Conservation (phyloP, 1,140 invertebrate genomes). For the Scaptomyza hsui region DNA sequence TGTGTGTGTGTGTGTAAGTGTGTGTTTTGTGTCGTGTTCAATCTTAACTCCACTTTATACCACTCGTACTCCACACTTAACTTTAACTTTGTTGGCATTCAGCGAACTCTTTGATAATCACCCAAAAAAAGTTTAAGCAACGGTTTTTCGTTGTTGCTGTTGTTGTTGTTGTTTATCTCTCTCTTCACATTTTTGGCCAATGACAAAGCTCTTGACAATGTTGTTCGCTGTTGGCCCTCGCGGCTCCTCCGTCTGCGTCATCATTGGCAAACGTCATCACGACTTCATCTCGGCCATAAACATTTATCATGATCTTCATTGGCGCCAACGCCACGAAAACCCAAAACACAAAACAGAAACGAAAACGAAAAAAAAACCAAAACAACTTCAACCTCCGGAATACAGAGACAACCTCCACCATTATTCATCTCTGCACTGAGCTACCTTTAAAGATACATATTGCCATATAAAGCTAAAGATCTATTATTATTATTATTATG, state of each 20-base stretch:
- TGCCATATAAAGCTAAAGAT: slow-evolving; percentile 1
- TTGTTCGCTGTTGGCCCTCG: slow-evolving; percentile 1
- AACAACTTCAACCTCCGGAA: slow-evolving; percentile 3
- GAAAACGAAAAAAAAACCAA: no score
- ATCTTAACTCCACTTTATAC: slow-evolving; percentile 39
- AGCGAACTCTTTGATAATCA: slow-evolving; percentile 18
- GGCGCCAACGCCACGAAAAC: slow-evolving; percentile 28
- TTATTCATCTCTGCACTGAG: neutral
- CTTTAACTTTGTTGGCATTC: slow-evolving; percentile 29
- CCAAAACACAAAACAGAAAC: neutral
- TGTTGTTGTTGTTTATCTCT: no score
- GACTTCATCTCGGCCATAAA: slow-evolving; percentile 21
- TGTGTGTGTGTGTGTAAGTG: slow-evolving; percentile 11
- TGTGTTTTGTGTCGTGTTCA: slow-evolving; percentile 13
- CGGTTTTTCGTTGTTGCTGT: slow-evolving; percentile 8
- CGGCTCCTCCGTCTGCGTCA: slow-evolving; percentile 14
- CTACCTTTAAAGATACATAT: neutral
- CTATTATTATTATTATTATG: neutral
- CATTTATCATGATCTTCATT: slow-evolving; percentile 64
- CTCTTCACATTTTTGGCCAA: slow-evolving; percentile 55
- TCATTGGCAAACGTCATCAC: slow-evolving; percentile 33
- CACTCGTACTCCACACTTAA: slow-evolving; percentile 12
- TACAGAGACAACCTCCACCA: neutral
- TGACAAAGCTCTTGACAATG: slow-evolving; percentile 65
- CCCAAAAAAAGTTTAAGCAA: slow-evolving; percentile 3